These are phyloP conservation scores for Grantiella picta DNA, from an alignment of 2,113 vertebrate genomes.

Conservation along the genomic window DNA sequence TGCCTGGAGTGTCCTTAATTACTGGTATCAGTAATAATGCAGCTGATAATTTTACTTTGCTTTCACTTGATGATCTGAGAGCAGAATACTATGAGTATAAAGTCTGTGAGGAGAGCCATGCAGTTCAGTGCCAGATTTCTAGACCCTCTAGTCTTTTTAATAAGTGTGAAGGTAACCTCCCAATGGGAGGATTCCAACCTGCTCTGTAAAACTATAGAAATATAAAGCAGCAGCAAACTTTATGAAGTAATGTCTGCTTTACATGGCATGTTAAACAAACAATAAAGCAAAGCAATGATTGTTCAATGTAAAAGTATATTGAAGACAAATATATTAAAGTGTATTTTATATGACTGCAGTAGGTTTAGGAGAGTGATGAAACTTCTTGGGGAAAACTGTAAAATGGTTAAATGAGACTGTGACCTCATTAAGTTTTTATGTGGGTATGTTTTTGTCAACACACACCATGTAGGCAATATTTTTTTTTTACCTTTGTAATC, in stretches of 20 bases:
- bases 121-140: not conserved
- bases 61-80: not conserved
- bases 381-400: constrained; percentile 23
- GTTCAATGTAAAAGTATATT: constrained; percentile 2
- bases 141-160: not conserved
- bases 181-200: not conserved
- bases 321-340: constrained; percentile 9
- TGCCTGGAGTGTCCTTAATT: not conserved
- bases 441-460: constrained; percentile 17
- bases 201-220: not conserved
- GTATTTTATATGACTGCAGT: not conserved
- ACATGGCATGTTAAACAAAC: constrained; percentile 11
- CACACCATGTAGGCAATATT: not conserved
- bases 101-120: not conserved
- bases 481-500: not conserved
- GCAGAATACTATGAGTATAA: not conserved
- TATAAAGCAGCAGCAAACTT: constrained; percentile 30
- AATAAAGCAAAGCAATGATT: constrained; percentile 44
- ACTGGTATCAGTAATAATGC: not conserved
- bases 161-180: not conserved
- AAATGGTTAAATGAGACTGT: constrained; percentile 11
- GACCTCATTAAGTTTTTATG: constrained; percentile 37
- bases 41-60: not conserved
- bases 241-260: constrained; percentile 51
- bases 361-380: not conserved